Evolutionary conservation across 2,113 vertebrate genomes (phyloP).

Genomic region (Scatophagus argus): DNA sequence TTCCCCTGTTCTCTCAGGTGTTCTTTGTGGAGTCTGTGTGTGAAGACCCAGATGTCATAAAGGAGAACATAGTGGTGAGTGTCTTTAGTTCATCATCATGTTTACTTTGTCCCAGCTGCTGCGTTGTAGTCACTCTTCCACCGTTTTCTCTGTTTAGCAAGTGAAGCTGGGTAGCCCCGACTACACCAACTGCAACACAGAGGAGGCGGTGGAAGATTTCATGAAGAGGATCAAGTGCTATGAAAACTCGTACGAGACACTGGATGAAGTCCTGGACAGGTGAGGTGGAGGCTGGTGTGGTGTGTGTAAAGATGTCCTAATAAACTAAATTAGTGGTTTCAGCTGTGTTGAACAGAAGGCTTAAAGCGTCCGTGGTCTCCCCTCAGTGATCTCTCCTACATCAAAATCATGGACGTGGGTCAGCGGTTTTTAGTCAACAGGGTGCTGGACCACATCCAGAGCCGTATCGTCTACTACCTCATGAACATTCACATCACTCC

Average conservation of each 20-base stretch:
- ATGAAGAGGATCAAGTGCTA: constrained; percentile 98
- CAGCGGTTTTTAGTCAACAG: constrained; percentile 95
- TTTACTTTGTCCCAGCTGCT: neutral
- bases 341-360: neutral
- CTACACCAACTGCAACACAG: constrained; percentile 93
- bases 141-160: constrained; percentile 85
- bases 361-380: neutral
- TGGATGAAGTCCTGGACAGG: constrained; percentile 95
- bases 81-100: neutral
- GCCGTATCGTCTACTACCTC: constrained; percentile 99
- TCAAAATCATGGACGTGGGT: constrained; percentile 99
- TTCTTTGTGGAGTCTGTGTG: constrained; percentile 99
- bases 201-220: constrained; percentile 95
- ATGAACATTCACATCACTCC: constrained; percentile 99
- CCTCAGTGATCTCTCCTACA: constrained; percentile 94
- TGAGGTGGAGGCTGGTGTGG: constrained; percentile 68
- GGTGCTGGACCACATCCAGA: constrained; percentile 98
- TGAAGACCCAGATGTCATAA: constrained; percentile 96
- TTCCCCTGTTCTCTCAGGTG: constrained; percentile 80
- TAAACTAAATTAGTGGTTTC: neutral
- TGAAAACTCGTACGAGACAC: constrained; percentile 92
- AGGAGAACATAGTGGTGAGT: constrained; percentile 97
- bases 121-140: neutral
- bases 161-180: constrained; percentile 97
- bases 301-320: neutral